Evolutionary conservation across 1,140 invertebrate genomes (phyloP).

Genomic region (Euura lappo): DNA sequence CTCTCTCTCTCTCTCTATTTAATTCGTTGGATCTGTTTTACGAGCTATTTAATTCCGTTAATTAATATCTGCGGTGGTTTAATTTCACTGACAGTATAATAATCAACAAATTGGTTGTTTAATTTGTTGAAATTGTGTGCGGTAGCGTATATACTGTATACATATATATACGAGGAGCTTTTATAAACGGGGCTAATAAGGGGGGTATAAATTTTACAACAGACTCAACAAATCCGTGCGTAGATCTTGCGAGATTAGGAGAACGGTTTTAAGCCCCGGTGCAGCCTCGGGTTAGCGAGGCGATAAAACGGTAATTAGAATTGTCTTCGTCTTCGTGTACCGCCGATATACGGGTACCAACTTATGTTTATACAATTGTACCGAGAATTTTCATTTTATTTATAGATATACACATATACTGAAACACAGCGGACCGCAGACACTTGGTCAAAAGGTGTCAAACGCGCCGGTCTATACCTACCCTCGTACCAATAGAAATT

Average conservation of each 20-base stretch:
- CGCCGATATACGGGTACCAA: background rate
- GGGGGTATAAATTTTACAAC: background rate
- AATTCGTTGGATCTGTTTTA: too few relatives aligned
- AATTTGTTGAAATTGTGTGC: too few relatives aligned
- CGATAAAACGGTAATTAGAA: background rate
- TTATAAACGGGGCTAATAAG: background rate
- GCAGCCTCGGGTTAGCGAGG: background rate
- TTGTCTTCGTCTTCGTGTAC: background rate
- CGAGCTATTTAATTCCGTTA: too few relatives aligned
- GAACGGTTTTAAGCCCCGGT: background rate
- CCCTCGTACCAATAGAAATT: background rate
- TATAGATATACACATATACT: background rate
- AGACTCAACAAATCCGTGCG: conserved; percentile 2
- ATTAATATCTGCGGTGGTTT: too few relatives aligned
- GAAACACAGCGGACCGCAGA: too few relatives aligned
- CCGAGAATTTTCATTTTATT: background rate
- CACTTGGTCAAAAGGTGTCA: background rate
- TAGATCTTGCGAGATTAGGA: conserved; percentile 1
- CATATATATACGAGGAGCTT: too few relatives aligned
- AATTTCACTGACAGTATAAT: too few relatives aligned
- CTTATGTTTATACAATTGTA: background rate
- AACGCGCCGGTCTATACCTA: background rate
- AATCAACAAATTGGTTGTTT: too few relatives aligned
- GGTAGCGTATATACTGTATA: too few relatives aligned
- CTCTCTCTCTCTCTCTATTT: too few relatives aligned